These are phyloP conservation scores for Cryptocheilus praepositus DNA, from an alignment of 2,888 invertebrate genomes.

Conservation along the genomic window DNA sequence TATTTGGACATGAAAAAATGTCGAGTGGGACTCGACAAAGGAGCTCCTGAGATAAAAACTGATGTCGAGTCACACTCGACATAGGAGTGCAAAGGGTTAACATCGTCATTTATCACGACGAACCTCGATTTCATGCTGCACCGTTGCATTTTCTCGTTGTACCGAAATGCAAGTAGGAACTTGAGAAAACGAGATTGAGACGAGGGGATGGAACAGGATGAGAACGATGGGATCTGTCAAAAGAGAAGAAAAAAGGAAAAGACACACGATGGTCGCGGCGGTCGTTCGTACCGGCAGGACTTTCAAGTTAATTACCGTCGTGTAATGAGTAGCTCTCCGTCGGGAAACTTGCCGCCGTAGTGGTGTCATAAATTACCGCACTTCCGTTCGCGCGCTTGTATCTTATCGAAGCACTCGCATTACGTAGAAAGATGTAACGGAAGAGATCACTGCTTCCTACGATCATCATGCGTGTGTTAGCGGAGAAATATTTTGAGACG, in stretches of 20 bases:
- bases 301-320: constrained; percentile 7
- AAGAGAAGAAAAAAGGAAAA: constrained; percentile 1
- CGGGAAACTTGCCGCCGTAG: not conserved
- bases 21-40: no score
- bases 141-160: no score
- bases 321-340: constrained; percentile 14
- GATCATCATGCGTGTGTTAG: no score
- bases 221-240: constrained; percentile 18
- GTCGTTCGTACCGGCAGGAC: not conserved
- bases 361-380: not conserved
- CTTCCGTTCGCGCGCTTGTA: not conserved
- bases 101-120: constrained; percentile 40
- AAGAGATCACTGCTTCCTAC: no score
- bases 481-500: no score
- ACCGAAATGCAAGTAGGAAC: no score
- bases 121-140: not conserved
- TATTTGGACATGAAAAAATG: no score
- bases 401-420: not conserved
- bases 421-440: not conserved
- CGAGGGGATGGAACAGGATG: constrained; percentile 2
- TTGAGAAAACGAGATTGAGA: no score
- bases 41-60: no score
- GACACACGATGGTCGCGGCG: not conserved
- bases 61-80: no score
- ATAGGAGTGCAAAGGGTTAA: no score